A percentile compares a stretch with the other conserved stretches of the same genome.
Conservation (phyloP, 2,888 invertebrate species). For the Unio pictorum region DNA sequence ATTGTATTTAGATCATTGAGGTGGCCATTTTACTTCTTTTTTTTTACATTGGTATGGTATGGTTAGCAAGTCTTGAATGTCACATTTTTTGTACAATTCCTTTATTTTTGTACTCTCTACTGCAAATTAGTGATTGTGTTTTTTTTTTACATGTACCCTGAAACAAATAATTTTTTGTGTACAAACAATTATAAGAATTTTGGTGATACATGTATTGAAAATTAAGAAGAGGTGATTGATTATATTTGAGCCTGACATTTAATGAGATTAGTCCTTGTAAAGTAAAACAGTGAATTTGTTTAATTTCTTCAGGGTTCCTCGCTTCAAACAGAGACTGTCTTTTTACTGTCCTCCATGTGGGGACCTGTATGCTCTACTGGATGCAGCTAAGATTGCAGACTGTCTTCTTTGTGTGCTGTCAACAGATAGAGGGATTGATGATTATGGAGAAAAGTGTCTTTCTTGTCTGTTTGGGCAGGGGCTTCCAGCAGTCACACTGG, state of each 20-base stretch:
- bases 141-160: too few relatives aligned
- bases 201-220: too few relatives aligned
- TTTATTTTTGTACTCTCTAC: too few relatives aligned
- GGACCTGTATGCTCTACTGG: slow-evolving; percentile 79
- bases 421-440: slow-evolving; percentile 77
- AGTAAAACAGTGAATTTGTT: not conserved
- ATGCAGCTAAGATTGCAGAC: slow-evolving; percentile 79
- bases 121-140: too few relatives aligned
- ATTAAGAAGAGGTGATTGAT: too few relatives aligned
- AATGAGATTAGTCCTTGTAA: not conserved
- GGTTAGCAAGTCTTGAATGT: too few relatives aligned
- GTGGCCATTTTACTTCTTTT: too few relatives aligned
- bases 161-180: too few relatives aligned
- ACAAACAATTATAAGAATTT: too few relatives aligned
- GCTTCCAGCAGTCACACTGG: slow-evolving; percentile 78
- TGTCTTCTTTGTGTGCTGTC: slow-evolving; percentile 84
- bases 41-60: too few relatives aligned
- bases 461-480: slow-evolving; percentile 87
- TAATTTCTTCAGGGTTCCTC: slow-evolving; percentile 78
- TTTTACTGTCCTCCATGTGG: slow-evolving; percentile 83
- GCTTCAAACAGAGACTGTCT: slow-evolving; percentile 91
- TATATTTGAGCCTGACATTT: not conserved
- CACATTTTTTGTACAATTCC: too few relatives aligned
- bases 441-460: slow-evolving; percentile 85
- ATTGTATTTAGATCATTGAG: too few relatives aligned